phyloP scores from a whole-genome alignment of 2,113 vertebrate genomes.

The Nyctibius bracteatus region DNA sequence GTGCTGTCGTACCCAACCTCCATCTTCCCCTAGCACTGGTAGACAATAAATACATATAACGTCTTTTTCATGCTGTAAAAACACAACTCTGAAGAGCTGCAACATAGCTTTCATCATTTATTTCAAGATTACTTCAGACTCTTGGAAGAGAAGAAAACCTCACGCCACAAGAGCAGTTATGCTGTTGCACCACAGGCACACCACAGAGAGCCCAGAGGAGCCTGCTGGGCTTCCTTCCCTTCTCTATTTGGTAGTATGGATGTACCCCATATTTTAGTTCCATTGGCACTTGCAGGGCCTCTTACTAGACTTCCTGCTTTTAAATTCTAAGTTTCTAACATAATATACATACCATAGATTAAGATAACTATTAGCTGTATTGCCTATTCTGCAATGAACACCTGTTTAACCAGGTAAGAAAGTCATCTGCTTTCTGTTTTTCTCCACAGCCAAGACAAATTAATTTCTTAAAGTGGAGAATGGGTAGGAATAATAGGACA shows the following conservation, averaged over 20 bases:
- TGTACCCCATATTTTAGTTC: neutral
- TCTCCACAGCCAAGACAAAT: neutral
- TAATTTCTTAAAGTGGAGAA: neutral
- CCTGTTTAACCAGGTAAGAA: neutral
- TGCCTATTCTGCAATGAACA: neutral
- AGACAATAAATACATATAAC: neutral
- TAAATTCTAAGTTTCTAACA: neutral
- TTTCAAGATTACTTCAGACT: neutral
- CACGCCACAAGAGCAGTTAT: rapidly evolving
- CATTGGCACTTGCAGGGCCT: neutral
- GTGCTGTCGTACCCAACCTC: neutral
- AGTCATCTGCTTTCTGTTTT: neutral
- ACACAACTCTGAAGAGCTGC: neutral
- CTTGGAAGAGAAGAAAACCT: neutral
- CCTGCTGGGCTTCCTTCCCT: neutral
- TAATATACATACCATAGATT: neutral
- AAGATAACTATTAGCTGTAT: neutral
- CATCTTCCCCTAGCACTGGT: neutral
- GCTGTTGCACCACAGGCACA: neutral
- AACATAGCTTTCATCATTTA: neutral
- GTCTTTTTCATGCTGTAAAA: neutral
- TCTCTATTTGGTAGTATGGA: neutral
- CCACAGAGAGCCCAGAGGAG: neutral
- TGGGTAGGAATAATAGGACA: neutral
- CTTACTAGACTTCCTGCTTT: neutral